A percentile compares a stretch with the other conserved stretches of the same genome.
Evolutionary conservation across 37 sponge, comb jelly and placozoan genomes (phyloP).

Genomic region (Dysidea cf. avara): DNA sequence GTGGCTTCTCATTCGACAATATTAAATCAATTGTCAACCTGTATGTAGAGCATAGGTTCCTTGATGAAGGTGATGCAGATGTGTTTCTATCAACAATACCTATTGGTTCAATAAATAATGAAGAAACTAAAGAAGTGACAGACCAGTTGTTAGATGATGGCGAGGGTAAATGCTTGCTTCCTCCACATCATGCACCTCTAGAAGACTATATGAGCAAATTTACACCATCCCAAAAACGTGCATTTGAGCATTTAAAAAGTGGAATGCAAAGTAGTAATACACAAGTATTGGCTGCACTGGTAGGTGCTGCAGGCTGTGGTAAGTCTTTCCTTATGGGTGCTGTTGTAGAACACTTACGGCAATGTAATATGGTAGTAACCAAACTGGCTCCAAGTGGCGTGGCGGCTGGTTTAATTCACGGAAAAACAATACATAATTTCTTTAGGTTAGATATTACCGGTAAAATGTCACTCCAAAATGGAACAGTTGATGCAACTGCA

Average conservation of each 20-base stretch:
- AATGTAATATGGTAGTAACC: not conserved
- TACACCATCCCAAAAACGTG: slow-evolving; percentile 8
- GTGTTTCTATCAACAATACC: slow-evolving; percentile 7
- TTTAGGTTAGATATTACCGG: not conserved
- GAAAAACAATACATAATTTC: too few relatives aligned
- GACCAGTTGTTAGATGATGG: too few relatives aligned
- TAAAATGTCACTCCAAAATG: slow-evolving; percentile 9
- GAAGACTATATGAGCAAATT: not conserved
- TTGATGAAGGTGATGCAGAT: not conserved
- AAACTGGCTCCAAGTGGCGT: slow-evolving; percentile 25
- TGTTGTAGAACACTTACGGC: not conserved
- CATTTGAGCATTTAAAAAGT: too few relatives aligned
- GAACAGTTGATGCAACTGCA: slow-evolving; percentile 5
- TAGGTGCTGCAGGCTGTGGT: slow-evolving; percentile 18
- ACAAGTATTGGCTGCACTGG: slow-evolving; percentile 3
- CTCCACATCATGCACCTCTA: too few relatives aligned
- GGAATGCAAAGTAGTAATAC: too few relatives aligned
- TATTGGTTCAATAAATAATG: not conserved
- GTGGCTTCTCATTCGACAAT: too few relatives aligned
- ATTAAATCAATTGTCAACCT: too few relatives aligned
- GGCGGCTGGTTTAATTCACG: slow-evolving; percentile 18
- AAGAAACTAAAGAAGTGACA: slow-evolving; percentile 13
- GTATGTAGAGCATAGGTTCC: slow-evolving; percentile 1
- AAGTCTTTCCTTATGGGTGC: slow-evolving; percentile 18
- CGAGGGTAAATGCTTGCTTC: too few relatives aligned